Percentiles rank a stretch among this genome's conserved stretches.
Evolutionary conservation across 35 echinoderm and acorn worm genomes (phyloP).

Genomic region (Holothuria glaberrima): DNA sequence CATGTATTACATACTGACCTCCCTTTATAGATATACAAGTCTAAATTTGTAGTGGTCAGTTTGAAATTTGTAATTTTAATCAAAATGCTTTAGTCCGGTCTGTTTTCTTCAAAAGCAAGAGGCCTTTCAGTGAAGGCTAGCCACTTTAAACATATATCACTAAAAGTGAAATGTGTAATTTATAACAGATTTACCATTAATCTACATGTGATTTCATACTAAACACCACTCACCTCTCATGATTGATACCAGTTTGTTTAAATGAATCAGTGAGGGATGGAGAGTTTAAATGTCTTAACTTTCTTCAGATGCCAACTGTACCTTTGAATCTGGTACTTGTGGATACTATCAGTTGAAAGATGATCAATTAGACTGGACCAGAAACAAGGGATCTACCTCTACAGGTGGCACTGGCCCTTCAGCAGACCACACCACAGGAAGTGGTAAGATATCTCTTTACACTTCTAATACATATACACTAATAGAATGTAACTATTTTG

Average conservation of each 20-base stretch:
- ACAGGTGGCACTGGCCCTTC: slow-evolving; percentile 62
- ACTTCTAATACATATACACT: no score
- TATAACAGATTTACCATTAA: neutral
- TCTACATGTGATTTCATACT: neutral
- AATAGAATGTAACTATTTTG: no score
- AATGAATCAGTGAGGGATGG: neutral
- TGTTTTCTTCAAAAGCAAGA: no score
- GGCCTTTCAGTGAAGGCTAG: no score
- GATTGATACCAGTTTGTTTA: neutral
- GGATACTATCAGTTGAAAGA: slow-evolving; percentile 47
- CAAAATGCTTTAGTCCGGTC: no score
- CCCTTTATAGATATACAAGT: neutral
- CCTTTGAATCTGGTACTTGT: slow-evolving; percentile 57
- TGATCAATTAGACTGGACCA: slow-evolving; percentile 59
- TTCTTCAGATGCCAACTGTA: slow-evolving; percentile 50
- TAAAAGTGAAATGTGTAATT: neutral
- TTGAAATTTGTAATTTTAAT: no score
- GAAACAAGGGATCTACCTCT: slow-evolving; percentile 51
- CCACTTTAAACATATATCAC: neutral
- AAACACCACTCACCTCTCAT: neutral
- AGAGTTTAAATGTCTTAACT: neutral
- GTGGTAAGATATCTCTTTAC: slow-evolving; percentile 36
- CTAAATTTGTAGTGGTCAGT: no score
- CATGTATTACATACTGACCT: neutral
- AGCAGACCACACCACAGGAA: slow-evolving; percentile 77